A percentile compares a stretch with the other conserved stretches of the same genome.
Evolutionary conservation across 2,888 invertebrate genomes (phyloP).

Genomic region (Volucella inanis): DNA sequence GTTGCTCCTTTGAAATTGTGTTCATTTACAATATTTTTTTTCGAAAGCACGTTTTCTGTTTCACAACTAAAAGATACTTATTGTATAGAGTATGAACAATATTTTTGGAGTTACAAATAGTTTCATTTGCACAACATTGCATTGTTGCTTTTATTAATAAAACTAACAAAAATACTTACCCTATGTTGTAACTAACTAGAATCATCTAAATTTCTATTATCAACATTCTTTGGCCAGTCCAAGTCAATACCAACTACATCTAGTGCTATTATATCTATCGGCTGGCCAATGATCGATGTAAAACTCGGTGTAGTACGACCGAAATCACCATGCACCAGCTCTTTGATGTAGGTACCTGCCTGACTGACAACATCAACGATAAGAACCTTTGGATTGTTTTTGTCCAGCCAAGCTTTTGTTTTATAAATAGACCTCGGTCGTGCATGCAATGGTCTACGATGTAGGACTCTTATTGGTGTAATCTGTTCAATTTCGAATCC

Average conservation of each 20-base stretch:
- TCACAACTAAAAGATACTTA: too few species aligned
- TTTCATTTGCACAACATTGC: too few species aligned
- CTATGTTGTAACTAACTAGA: neutral
- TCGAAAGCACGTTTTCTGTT: too few species aligned
- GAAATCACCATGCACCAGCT: slow-evolving; percentile 98
- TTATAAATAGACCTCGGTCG: slow-evolving; percentile 87
- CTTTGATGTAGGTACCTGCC: slow-evolving; percentile 98
- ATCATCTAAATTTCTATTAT: slow-evolving; percentile 76
- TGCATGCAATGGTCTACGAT: slow-evolving; percentile 90
- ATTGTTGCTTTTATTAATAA: too few species aligned
- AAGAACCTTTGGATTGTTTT: slow-evolving; percentile 84
- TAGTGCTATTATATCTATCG: slow-evolving; percentile 94
- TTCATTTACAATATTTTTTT: too few species aligned
- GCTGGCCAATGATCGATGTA: slow-evolving; percentile 86
- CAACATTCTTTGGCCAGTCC: slow-evolving; percentile 86
- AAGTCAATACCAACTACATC: slow-evolving; percentile 92
- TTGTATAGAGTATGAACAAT: neutral
- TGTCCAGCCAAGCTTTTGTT: slow-evolving; percentile 85
- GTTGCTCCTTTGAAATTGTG: too few species aligned
- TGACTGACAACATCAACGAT: slow-evolving; percentile 89
- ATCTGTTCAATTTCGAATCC: slow-evolving; percentile 88
- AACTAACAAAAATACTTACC: neutral
- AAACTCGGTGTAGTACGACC: slow-evolving; percentile 93
- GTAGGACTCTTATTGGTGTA: slow-evolving; percentile 95
- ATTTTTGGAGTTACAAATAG: too few species aligned